Evolutionary conservation across 2,113 vertebrate genomes (phyloP), one percentile per base, ranked within the genome.

Genomic region (Neotragus pygmaeus): DNA sequence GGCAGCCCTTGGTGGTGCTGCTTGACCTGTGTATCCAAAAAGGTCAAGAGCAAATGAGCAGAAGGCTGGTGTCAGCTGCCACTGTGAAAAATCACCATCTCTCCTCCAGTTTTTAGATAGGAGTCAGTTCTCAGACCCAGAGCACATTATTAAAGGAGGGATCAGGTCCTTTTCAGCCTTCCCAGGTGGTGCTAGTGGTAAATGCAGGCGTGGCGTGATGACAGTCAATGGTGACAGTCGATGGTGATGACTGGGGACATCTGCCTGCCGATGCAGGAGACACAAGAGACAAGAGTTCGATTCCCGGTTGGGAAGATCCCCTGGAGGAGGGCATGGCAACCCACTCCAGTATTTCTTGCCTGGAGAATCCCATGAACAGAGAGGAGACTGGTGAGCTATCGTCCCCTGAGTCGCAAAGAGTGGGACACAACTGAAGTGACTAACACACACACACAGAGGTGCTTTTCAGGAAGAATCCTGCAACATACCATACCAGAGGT

Each of bases 1-100:
- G 80, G 51, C 39, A 64, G 23, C 36, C 5, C 7, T 0, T 16
- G n/a, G 12, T 0, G 0, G 1, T 19, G 30, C 16, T 39, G 70
- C 45, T 21, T 33, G 30, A 53, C 33, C 9, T 45, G 9, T 4
- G 25, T 4, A 13, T 39, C 12, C 30, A 19, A 49, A n/a, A 80
- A 53, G 8, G 2, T 43, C 62, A 62, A 57, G 30, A 16, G 6
- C 28, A 53, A 53, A 23, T 14, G 39, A 84, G n/a, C 45, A 85
- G 43, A 64, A 45, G 6, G 27, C 13, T 62, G 86, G 23, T 11
- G 30, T 81, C 53, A 19, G 60, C 27, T 30, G 60, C 33, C 64
- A 43, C 51, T 10, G 1, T 88, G 43, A 57, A 60, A 77, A 81
- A 16, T 36, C 8, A 23, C 15, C 15, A 2, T n/a, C 14, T 23